Evolutionary conservation across 1,140 invertebrate species (phyloP), one percentile per base, ranked within the genome.

Genomic region (Bradynema listronoti): DNA sequence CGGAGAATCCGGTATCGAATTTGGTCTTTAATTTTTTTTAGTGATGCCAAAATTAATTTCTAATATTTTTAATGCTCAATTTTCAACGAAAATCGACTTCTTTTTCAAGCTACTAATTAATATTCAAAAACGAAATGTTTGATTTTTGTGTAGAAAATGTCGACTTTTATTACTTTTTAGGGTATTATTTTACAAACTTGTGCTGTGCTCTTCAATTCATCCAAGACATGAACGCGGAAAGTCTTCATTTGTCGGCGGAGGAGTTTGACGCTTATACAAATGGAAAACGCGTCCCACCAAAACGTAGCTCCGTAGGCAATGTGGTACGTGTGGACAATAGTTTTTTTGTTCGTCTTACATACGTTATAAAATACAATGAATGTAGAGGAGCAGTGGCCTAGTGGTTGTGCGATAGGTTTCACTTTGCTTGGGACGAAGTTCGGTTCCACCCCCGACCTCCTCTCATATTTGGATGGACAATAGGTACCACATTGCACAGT

Each of bases 151-250:
- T n/a, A n/a, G n/a, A n/a, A n/a, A n/a, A n/a, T n/a, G n/a, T n/a
- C n/a, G n/a, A n/a, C n/a, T n/a, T n/a, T n/a, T n/a, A n/a, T n/a
- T n/a, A n/a, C n/a, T 22, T 61, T 77, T 46, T 86, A 34, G 94
- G 91, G 9, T 98, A 99, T 81, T 96, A 94, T 80, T 98, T 98
- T 80, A 97, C 93, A 16, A 97, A 97, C 82, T 81, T 98, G 81
- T 96, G 92, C 73, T 96, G 93, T 82, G 92, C 92, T 25, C 89
- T 97, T 19, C 87, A 89, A 9, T 98, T 97, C 78, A 94, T 98
- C 65, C 91, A 97, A 82, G 91, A 91, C 76, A 81, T 98, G 66
- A 92, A 87, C 29, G 88, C 88, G 1, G 88, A 94, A 76, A 93
- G 89, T 7, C 81, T 98, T n/a, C 89, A 86, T 75, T 88, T 98